Conservation (phyloP, 2,113 vertebrate genomes). For the Varanus salvator region DNA sequence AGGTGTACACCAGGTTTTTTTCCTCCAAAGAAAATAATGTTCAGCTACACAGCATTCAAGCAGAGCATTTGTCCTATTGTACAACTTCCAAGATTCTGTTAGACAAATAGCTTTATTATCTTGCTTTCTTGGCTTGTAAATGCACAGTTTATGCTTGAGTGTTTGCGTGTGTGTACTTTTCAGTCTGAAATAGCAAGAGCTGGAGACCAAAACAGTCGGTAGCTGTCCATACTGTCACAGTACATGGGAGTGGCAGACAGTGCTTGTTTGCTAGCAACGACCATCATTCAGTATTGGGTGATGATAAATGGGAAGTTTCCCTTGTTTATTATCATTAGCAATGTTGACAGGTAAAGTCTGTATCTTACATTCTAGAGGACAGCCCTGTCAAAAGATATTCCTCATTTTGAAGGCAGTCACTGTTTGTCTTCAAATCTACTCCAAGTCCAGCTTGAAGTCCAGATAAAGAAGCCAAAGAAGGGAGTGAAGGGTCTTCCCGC, state of each 20-base stretch:
- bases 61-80: background rate
- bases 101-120: background rate
- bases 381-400: background rate
- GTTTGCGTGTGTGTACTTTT: too few species aligned
- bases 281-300: background rate
- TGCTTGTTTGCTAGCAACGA: background rate
- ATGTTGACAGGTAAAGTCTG: background rate
- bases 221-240: background rate
- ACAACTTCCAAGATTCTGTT: background rate
- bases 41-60: background rate
- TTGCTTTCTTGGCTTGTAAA: background rate
- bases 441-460: too few species aligned
- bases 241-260: background rate
- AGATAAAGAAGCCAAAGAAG: too few species aligned
- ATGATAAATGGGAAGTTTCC: background rate
- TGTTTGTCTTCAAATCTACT: too few species aligned
- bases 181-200: background rate
- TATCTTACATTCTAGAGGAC: background rate
- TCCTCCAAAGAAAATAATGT: background rate
- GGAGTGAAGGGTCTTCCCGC: too few species aligned
- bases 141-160: fast-evolving
- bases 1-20: background rate
- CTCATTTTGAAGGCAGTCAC: background rate
- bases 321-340: background rate
- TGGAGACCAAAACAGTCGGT: too few species aligned